Evolutionary conservation across 2,888 invertebrate genomes (phyloP).

Genomic region (Dicranocentrus wangi): DNA sequence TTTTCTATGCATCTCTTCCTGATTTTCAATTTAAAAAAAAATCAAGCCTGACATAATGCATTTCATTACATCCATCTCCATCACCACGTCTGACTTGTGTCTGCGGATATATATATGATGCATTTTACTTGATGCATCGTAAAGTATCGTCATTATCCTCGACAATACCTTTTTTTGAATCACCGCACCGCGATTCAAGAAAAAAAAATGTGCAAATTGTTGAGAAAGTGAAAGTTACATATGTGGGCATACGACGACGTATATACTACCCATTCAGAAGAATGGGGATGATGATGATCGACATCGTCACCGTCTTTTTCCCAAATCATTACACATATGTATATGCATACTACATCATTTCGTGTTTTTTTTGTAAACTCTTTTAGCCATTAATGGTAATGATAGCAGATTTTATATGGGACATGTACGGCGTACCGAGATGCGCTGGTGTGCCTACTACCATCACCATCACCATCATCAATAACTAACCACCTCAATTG

Average conservation of each 20-base stretch:
- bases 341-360: slow-evolving; percentile 24
- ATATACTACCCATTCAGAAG: not conserved
- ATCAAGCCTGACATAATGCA: slow-evolving; percentile 39
- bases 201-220: slow-evolving; percentile 55
- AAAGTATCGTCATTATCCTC: slow-evolving; percentile 38
- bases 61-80: slow-evolving; percentile 25
- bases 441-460: not conserved
- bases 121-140: slow-evolving; percentile 29
- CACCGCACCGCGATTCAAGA: slow-evolving; percentile 39
- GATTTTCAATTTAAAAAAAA: slow-evolving; percentile 33
- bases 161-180: slow-evolving; percentile 31
- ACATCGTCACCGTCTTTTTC: slow-evolving; percentile 42
- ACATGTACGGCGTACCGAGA: not conserved
- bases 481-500: slow-evolving; percentile 17
- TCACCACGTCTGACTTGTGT: not conserved
- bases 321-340: slow-evolving; percentile 12
- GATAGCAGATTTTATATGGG: not conserved
- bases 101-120: slow-evolving; percentile 17
- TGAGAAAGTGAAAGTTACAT: slow-evolving; percentile 61
- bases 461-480: not conserved
- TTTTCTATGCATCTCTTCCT: slow-evolving; percentile 51
- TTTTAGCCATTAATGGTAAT: slow-evolving; percentile 3
- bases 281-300: slow-evolving; percentile 29
- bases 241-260: not conserved
- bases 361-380: not conserved